Evolutionary conservation across 2,888 invertebrate genomes (phyloP), one percentile per base, ranked within the genome.

Genomic region (Glyphotaelius pellucidus): DNA sequence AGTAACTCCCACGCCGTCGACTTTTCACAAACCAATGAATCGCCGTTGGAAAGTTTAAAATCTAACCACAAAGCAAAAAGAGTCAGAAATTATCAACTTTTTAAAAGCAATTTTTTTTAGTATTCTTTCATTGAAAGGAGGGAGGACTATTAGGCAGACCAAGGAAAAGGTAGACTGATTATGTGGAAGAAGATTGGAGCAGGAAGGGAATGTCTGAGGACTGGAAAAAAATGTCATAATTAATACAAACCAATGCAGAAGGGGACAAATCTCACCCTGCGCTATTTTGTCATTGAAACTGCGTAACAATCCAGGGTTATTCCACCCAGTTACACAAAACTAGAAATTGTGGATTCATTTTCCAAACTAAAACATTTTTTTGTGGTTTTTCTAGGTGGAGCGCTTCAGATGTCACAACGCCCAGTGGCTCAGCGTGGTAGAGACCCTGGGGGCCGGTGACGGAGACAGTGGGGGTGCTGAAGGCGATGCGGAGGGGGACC

Each of bases 331-430:
- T 19, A 25, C 3, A 19, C 0, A 1, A n/a, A 67, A 67, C 9
- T 67, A 25, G 67, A 67, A 25, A 25, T 67, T 67, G 67, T 25
- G 25, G 25, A 25, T 67, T n/a, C 2, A 25, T 67, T 67, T 67
- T 25, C 7, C 0, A 25, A 4, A 2, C 67, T 25, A 25, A 25
- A n/a, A 25, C 52, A 4, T 52, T 52, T 52, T n/a, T 19, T 52
- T 67, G 9, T 9, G 25, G 7, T 67, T n/a, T 88, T 90, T 52
- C 19, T 93, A 97, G 96, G 96, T 97, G 94, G 99, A 99, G 95
- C 98, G 99, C 94, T 99, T 99, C 95, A 97, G 99, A n/a, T 99
- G 99, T 95, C 99, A 99, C 95, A 99, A 99, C 95, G 98, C 98
- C 0, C 99, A 99, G 95, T 99, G 99, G 99, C 96, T 99, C 94